Base-by-base conservation (phyloP, 1,140 invertebrate species). In the Drosophila neocordata region DNA sequence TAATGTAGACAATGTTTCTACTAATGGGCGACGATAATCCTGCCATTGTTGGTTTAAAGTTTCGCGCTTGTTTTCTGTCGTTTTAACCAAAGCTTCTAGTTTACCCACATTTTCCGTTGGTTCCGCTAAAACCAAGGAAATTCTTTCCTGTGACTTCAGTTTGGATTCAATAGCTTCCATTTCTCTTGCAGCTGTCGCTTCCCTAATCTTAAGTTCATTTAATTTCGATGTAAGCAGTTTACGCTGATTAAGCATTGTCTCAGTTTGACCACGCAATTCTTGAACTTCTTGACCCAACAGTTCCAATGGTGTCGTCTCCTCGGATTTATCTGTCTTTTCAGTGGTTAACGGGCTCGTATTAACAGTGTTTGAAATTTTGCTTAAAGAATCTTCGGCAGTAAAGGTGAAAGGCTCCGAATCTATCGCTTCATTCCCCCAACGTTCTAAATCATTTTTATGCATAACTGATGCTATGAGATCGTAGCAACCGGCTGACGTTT, bases 31-130 rank as follows among this genome's bases (percentile, higher is more conserved):
- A 5, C 90, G 78, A 65, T 90, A 91, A 0, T 89, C 76, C 60
- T 90, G 77, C 90, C 91, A 92, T 69, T 92, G 91, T 8, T 91
- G 77, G 0, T 79, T 82, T 5, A 92, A 37, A 0, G 87, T 85
- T n/a, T 84, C 57, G 0, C 88, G 75, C 18, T 88, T 78, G 24
- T 78, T 79, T 37, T 84, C 51, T 0, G 89, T 83, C 1, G 63
- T 65, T 12, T 64, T 53, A 7, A 92, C 58, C 2, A 91, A 64
- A 0, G 64, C 64, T 51, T 90, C 87, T 31, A 92, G 59, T 65
- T 92, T 92, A 38, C 61, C 37, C 12, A 88, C 48, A 38, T 88
- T 91, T 8, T 90, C 73, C 31, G 79, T 76, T 1, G 88, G 72
- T 52, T 92, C 90, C 7, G 81, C 83, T 63, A 92, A 67, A 15